Percentiles rank a stretch among this genome's conserved stretches.
phyloP scores from a whole-genome alignment of 2,797 vertebrate genomes.

The Brachyalestes nurse region DNA sequence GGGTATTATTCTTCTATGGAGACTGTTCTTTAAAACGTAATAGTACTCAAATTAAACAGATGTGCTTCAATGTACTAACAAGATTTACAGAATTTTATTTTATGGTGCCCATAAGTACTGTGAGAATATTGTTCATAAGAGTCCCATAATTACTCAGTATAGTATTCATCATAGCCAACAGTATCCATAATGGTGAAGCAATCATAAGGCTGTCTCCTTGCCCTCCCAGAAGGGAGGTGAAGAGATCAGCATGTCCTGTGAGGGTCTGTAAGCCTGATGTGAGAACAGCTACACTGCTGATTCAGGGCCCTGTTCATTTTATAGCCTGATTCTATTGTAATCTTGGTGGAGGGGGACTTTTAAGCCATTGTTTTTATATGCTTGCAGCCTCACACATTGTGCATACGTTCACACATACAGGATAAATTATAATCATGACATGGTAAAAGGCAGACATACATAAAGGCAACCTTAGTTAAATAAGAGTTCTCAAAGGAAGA shows the following conservation, averaged over 20 bases:
- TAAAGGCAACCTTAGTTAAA: slow-evolving; percentile 11
- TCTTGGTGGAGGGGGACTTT: background rate
- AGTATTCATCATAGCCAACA: background rate
- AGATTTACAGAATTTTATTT: background rate
- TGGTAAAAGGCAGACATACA: background rate
- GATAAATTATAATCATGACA: background rate
- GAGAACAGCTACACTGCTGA: slow-evolving; percentile 35
- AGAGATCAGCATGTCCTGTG: slow-evolving; percentile 1
- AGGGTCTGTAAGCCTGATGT: slow-evolving; percentile 16
- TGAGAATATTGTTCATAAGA: background rate
- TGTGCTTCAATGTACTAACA: background rate
- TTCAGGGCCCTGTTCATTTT: slow-evolving; percentile 35
- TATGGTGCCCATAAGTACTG: background rate
- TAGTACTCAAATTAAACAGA: no score
- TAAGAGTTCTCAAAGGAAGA: background rate
- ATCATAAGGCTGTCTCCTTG: background rate
- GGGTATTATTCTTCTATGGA: no score
- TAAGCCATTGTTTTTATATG: slow-evolving; percentile 27
- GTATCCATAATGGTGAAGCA: no score
- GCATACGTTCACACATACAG: background rate
- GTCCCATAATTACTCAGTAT: background rate
- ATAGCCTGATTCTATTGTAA: slow-evolving; percentile 16
- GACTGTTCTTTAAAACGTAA: no score
- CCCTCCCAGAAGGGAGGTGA: background rate
- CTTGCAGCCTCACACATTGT: slow-evolving; percentile 11